Conservation (phyloP, 2,797 vertebrate genomes). For the Silurus aristotelis region DNA sequence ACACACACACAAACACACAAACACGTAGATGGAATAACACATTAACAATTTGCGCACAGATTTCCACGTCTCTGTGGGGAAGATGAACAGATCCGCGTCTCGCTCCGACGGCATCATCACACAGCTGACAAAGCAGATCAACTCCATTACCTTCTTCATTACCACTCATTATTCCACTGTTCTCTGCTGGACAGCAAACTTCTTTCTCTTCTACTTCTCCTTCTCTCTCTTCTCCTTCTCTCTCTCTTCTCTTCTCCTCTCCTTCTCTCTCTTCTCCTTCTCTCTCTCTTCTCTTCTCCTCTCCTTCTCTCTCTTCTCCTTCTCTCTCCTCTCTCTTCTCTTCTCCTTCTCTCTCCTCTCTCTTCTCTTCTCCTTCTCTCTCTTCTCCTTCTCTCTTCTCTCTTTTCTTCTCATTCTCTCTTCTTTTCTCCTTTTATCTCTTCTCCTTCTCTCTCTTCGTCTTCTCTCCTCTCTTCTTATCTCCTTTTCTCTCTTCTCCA, state of each 20-base stretch:
- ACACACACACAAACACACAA: constrained; percentile 6
- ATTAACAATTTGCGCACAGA: constrained; percentile 26
- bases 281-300: constrained; percentile 44
- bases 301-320: constrained; percentile 22
- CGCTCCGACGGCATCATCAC: constrained; percentile 52
- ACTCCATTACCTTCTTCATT: constrained; percentile 54
- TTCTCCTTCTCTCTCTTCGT: background rate
- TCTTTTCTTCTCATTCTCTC: background rate
- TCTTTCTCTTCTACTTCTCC: background rate
- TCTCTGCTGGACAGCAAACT: constrained; percentile 42
- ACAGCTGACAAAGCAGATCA: constrained; percentile 55
- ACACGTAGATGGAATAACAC: constrained; percentile 11
- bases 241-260: no score
- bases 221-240: background rate
- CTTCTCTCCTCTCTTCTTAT: no score
- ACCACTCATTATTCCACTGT: constrained; percentile 46
- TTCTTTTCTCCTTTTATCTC: no score
- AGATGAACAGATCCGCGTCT: constrained; percentile 50
- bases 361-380: no score
- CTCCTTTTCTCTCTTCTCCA: no score
- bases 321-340: background rate
- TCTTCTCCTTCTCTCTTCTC: background rate
- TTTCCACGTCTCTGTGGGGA: constrained; percentile 27
- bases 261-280: background rate
- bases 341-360: background rate